phyloP scores from a whole-genome alignment of 2,113 vertebrate genomes.

The Sorex araneus region DNA sequence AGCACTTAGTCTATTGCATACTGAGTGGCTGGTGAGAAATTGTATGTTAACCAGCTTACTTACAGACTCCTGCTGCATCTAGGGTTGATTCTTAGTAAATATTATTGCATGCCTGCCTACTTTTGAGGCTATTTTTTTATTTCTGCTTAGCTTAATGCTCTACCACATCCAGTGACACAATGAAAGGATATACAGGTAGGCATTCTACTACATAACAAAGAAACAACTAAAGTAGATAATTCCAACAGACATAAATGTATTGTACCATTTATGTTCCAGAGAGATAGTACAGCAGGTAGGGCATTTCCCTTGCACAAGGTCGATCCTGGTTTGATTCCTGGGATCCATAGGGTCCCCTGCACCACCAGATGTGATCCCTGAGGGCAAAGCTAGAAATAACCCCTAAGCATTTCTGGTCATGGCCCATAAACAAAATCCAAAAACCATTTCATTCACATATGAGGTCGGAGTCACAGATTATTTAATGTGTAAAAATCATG shows the following conservation, averaged over 20 bases:
- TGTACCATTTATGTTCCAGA: neutral
- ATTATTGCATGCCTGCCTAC: neutral
- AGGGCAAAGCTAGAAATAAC: too few relatives aligned
- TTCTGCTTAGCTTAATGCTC: neutral
- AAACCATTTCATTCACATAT: neutral
- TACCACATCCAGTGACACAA: neutral
- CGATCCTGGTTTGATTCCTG: too few relatives aligned
- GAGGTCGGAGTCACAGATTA: neutral
- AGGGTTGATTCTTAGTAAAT: neutral
- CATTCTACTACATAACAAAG: neutral
- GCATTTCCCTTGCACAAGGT: too few relatives aligned
- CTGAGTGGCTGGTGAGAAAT: slow-evolving; percentile 19
- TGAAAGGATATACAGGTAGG: neutral
- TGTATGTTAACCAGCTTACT: slow-evolving; percentile 7
- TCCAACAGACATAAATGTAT: neutral
- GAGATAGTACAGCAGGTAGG: too few relatives aligned
- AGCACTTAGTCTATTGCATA: neutral
- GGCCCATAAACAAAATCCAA: too few relatives aligned
- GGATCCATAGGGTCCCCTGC: neutral
- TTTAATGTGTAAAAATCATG: neutral
- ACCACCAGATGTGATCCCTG: neutral
- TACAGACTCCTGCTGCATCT: neutral
- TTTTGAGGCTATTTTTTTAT: slow-evolving; percentile 51
- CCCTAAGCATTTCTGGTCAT: too few relatives aligned
- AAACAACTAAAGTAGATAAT: neutral